phyloP scores from a whole-genome alignment of 2,888 invertebrate species.

The Phortica okadai region DNA sequence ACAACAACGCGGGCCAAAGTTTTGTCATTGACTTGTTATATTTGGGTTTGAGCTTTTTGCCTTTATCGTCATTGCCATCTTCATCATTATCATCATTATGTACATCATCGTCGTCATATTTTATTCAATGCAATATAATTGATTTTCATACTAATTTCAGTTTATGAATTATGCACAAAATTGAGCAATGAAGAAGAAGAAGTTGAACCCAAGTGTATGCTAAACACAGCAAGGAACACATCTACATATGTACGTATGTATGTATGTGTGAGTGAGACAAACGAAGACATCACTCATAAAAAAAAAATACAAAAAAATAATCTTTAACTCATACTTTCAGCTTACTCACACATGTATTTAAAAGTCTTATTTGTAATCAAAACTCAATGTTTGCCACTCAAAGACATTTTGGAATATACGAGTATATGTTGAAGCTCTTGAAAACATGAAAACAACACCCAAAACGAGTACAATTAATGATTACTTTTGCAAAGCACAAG shows the following conservation, averaged over 20 bases:
- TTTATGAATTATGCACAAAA: conserved; percentile 7
- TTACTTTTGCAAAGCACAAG: neutral
- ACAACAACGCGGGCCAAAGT: neutral
- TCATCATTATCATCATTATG: neutral
- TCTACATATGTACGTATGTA: too few relatives aligned
- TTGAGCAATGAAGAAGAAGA: neutral
- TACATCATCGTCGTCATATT: conserved; percentile 6
- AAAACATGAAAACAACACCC: neutral
- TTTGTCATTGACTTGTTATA: neutral
- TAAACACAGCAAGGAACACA: neutral
- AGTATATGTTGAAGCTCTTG: too few relatives aligned
- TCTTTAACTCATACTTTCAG: too few relatives aligned
- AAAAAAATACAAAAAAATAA: too few relatives aligned
- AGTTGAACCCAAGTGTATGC: neutral
- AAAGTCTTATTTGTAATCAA: too few relatives aligned
- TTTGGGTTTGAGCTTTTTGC: neutral
- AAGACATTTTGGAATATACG: too few relatives aligned
- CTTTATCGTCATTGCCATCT: neutral
- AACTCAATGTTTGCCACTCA: too few relatives aligned
- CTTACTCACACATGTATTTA: too few relatives aligned
- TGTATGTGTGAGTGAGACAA: neutral
- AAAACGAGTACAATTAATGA: neutral
- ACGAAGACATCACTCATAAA: neutral
- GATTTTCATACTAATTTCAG: conserved; percentile 18
- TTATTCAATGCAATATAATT: conserved; percentile 30